Base-by-base conservation (phyloP, 1,140 invertebrate genomes). In the Mesaphorura yosii region DNA sequence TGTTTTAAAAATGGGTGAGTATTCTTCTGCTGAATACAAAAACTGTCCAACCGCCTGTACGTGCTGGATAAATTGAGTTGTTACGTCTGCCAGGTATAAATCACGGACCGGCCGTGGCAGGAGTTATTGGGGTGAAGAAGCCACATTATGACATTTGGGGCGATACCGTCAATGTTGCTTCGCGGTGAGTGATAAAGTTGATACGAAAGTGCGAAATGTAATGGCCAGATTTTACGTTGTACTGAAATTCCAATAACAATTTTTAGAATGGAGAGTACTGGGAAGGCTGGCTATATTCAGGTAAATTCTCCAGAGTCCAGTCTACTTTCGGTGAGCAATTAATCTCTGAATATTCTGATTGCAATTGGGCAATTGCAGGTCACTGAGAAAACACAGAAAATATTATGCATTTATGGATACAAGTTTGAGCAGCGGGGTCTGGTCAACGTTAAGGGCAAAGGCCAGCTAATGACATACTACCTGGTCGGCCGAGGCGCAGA, bases 251-350 rank as follows among this genome's bases (percentile, higher is more conserved):
- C n/a, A n/a, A n/a, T n/a, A n/a, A n/a, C n/a, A n/a, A n/a, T n/a
- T n/a, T n/a, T n/a, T n/a, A n/a, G 91, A 49, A 95, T 97, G 90
- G 92, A 96, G 67, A 92, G 87, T 66, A 95, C 91, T 1, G 92
- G 93, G 23, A 91, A 91, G 76, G 85, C 89, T 53, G 89, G 88
- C 7, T 86, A 82, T 57, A 91, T 96, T 63, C 92, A 96, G 78
- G 88, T 90, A 71, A 25, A n/a, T 23, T 19, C 14, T n/a, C 22
- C 17, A 34, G n/a, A 34, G n/a, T 15, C 40, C 17, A 42, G 40
- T 7, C 6, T 15, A 10, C 31, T 10, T 10, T n/a, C 31, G n/a
- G n/a, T n/a, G n/a, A 34, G 31, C 31, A 10, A 51, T 22, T 41
- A 51, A 37, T 37, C 15, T 20, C 28, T 19, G 14, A 47, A 34